Conservation (phyloP, 2,888 invertebrate species). For the Pseudanteris insignis region DNA sequence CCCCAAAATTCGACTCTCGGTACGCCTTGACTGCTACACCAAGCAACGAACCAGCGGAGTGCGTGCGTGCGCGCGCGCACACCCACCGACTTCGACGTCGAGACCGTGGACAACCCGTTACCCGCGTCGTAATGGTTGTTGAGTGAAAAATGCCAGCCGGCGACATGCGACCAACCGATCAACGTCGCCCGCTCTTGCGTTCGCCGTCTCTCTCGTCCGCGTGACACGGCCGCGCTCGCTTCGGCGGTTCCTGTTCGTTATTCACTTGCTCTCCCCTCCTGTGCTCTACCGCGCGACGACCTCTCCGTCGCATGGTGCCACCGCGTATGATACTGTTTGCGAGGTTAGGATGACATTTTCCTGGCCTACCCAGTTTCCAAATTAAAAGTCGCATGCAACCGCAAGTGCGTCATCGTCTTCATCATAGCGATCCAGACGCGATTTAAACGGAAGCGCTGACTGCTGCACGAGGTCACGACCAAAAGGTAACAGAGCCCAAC, state of each 20-base stretch:
- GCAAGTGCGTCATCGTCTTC: background rate
- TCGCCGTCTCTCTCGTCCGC: conserved; percentile 13
- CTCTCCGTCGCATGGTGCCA: background rate
- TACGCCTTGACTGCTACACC: background rate
- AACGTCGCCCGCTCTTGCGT: conserved; percentile 1
- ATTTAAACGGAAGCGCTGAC: background rate
- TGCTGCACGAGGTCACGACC: background rate
- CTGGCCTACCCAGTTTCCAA: conserved; percentile 2
- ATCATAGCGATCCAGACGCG: background rate
- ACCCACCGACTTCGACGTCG: background rate
- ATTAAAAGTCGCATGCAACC: conserved; percentile 6
- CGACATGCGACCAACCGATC: conserved; percentile 3
- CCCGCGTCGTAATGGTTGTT: conserved; percentile 1
- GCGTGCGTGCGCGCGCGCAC: background rate
- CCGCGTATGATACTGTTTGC: background rate
- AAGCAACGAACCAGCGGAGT: background rate
- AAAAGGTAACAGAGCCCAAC: conserved; percentile 1
- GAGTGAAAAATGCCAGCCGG: background rate
- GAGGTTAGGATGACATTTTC: conserved; percentile 14
- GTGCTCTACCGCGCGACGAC: no score
- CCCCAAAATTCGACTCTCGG: no score
- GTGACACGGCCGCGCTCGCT: conserved; percentile 4
- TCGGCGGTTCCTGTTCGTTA: background rate
- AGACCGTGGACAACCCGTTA: background rate
- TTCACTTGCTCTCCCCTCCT: background rate